Base-by-base conservation (phyloP, 2,888 invertebrate genomes). In the Tachina fera region DNA sequence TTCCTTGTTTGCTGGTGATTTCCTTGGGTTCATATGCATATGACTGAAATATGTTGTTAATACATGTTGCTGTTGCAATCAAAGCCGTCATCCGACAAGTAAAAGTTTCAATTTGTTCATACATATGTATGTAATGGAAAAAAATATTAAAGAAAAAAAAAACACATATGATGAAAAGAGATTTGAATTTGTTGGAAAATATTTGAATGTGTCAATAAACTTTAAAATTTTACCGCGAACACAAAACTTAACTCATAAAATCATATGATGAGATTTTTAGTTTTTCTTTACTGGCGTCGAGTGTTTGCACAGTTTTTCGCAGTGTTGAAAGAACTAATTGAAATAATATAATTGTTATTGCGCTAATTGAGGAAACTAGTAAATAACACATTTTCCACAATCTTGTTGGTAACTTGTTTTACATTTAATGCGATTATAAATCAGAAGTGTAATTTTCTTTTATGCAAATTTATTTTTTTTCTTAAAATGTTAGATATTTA, bases 161-260 rank as follows among this genome's bases (percentile, higher is more conserved):
- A 80, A 45, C 49, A 75, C 47, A 58, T 56, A 58, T 58, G 56
- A 49, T 49, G 45, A 65, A 72, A 74, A 80, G 16, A 43, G 60
- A 49, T 74, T 74, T 79, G 19, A 79, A 63, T 53, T n/a, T 53
- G 78, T 47, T 80, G 63, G 71, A 63, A 79, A 79, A 79, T 71
- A 71, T 47, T 71, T 71, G 22, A 65, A 58, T 58, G 41, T 74
- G 67, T 80, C 80, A 80, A 80, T 80, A 80, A 72, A 72, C 58
- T 72, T 49, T 41, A 49, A n/a, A 65, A 51, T 31, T 78, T n/a
- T 63, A 63, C 43, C 31, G 19, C 16, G 19, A 53, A 45, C 61
- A 16, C 45, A 71, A 60, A 53, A 53, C 4, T 60, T 70, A 43
- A 61, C 43, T 13, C 60, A 61, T 71, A 22, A 53, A 51, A 22